These are phyloP conservation scores for Drosophila kikkawai DNA, from an alignment of 1,140 invertebrate genomes.

Conservation along the genomic window DNA sequence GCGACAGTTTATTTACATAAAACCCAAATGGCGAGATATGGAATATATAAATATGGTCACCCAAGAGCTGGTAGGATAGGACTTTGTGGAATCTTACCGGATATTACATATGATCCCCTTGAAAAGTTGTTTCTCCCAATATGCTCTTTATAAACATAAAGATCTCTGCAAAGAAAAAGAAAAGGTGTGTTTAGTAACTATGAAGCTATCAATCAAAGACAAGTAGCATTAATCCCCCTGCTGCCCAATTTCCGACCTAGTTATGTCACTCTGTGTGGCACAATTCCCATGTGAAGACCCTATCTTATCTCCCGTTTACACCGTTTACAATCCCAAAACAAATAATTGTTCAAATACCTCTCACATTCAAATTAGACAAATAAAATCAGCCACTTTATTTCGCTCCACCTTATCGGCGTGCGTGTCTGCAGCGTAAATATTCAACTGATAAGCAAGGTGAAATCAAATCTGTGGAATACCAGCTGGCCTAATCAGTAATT, in stretches of 20 bases:
- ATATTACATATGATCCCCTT: background rate
- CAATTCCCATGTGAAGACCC: constrained; percentile 24
- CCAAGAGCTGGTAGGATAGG: background rate
- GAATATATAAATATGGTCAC: background rate
- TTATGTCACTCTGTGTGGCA: constrained; percentile 21
- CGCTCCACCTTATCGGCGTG: constrained; percentile 28
- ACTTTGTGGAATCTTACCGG: constrained; percentile 36
- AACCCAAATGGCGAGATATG: constrained; percentile 11
- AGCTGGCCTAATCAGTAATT: constrained; percentile 37
- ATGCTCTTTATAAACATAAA: constrained; percentile 41
- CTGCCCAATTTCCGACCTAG: constrained; percentile 15
- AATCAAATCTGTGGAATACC: constrained; percentile 37
- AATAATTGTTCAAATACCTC: constrained; percentile 13
- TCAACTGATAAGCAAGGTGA: constrained; percentile 38
- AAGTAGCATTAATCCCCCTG: background rate
- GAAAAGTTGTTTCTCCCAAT: constrained; percentile 60
- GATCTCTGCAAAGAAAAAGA: constrained; percentile 52
- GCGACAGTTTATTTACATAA: constrained; percentile 51
- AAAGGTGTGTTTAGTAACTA: constrained; percentile 1
- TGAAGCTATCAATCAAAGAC: constrained; percentile 29
- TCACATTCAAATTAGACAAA: constrained; percentile 21
- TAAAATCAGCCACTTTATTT: constrained; percentile 5
- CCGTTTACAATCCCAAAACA: constrained; percentile 18
- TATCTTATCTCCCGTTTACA: constrained; percentile 31
- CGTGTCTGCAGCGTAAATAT: constrained; percentile 38